Base-by-base conservation (phyloP, 2,888 invertebrate genomes). In the Drosophila setosimentum region DNA sequence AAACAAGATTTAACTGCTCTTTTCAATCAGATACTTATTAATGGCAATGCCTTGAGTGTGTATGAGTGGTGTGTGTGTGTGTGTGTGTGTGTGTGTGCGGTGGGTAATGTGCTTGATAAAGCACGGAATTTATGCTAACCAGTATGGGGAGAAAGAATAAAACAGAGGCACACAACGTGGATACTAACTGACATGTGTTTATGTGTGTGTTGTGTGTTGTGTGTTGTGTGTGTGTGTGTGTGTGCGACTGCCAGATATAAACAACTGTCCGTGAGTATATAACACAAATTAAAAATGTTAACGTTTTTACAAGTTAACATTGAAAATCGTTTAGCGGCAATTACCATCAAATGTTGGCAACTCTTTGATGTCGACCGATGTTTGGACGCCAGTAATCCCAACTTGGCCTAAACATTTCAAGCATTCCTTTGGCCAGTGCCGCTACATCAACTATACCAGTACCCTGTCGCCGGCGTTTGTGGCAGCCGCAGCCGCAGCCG, bases 311-410 rank as follows among this genome's bases (percentile, higher is more conserved):
- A 87, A 86, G 90, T 82, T 91, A 90, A 87, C 87, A 87, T 91
- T 90, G 88, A 91, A 87, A 87, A 91, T 87, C 87, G 91, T 91
- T 87, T 90, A 91, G 91, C 90, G 89, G 83, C 91, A 89, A 91
- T 89, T 91, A 90, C 83, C 90, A 91, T 85, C 90, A 91, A 91
- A 89, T 91, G 91, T 90, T 89, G 81, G 78, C 82, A 87, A 78
- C 88, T 73, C 91, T 89, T 89, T 91, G 89, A 90, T 59, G 67
- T 89, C 40, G 21, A 69, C 88, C 88, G 91, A 80, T 87, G 80
- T 82, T 87, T 91, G 91, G 91, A 91, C 88, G 89, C 87, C 86
- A 87, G 90, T 91, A 91, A 87, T 87, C 90, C 91, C 83, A 87
- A 81, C 88, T 85, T 73, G 87, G 90, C 78, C 83, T 73, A 91